phyloP scores from a whole-genome alignment of 2,113 vertebrate genomes.

The Nesoenas mayeri region DNA sequence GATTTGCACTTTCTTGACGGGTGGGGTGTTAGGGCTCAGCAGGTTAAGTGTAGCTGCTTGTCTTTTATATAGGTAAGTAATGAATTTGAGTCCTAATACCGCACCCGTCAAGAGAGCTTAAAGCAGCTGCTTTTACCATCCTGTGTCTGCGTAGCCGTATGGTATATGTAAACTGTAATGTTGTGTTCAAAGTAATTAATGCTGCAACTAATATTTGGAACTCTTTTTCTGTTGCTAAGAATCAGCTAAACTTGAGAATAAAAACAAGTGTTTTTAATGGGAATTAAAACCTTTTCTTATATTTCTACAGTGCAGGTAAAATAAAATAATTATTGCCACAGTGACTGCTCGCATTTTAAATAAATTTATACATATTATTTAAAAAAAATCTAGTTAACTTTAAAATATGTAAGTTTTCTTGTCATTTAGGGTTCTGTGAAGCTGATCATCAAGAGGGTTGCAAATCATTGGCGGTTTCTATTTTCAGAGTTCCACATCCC shows the following conservation, averaged over 20 bases:
- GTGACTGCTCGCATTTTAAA: slow-evolving; percentile 77
- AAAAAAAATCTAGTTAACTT: slow-evolving; percentile 82
- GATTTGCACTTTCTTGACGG: background rate
- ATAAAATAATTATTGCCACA: slow-evolving; percentile 74
- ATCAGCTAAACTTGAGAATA: slow-evolving; percentile 39
- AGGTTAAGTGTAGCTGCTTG: background rate
- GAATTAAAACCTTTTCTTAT: slow-evolving; percentile 57
- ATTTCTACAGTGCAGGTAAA: slow-evolving; percentile 62
- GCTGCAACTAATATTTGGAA: background rate
- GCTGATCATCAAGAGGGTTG: slow-evolving; percentile 89
- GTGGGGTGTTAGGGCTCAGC: background rate
- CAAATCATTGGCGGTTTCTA: slow-evolving; percentile 89
- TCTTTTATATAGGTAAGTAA: background rate
- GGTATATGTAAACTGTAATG: background rate
- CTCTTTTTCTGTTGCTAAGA: slow-evolving; percentile 17
- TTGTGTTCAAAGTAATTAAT: background rate
- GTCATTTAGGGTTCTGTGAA: slow-evolving; percentile 84
- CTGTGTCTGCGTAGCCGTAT: background rate
- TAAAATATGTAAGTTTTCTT: slow-evolving; percentile 87
- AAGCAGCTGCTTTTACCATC: slow-evolving; percentile 13
- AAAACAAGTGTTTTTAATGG: slow-evolving; percentile 46
- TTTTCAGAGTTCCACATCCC: slow-evolving; percentile 89
- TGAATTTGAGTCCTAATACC: background rate
- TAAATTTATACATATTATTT: slow-evolving; percentile 82
- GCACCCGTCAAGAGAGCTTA: background rate